Percentiles rank a stretch among this genome's conserved stretches.
Evolutionary conservation across 2,888 invertebrate species (phyloP).

Genomic region (Eupithecia subumbrata): DNA sequence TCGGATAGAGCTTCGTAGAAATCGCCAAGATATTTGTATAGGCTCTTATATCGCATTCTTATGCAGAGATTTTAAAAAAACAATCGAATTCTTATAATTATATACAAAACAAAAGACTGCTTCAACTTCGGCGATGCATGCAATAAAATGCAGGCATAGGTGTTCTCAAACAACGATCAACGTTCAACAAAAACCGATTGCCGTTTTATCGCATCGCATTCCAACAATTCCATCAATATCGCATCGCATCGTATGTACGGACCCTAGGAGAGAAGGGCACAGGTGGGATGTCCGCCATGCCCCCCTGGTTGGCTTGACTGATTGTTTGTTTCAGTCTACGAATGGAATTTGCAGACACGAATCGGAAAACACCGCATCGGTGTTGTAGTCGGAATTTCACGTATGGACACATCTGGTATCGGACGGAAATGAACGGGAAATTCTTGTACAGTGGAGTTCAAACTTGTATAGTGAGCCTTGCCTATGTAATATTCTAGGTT

Average conservation of each 20-base stretch:
- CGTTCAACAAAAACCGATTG: neutral
- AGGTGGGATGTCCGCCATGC: conserved; percentile 55
- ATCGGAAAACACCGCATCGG: conserved; percentile 13
- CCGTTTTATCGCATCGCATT: neutral
- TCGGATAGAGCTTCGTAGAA: too few relatives aligned
- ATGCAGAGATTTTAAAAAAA: too few relatives aligned
- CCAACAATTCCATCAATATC: conserved; percentile 5
- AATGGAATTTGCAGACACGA: conserved; percentile 28
- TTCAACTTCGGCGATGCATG: neutral
- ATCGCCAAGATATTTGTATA: too few relatives aligned
- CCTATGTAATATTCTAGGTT: neutral
- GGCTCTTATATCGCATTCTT: too few relatives aligned
- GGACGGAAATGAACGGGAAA: neutral
- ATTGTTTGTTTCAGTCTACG: conserved; percentile 70
- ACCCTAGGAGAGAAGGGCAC: conserved; percentile 51
- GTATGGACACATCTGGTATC: neutral
- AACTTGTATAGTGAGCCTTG: neutral
- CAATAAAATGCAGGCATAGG: neutral
- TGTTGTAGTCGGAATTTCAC: conserved; percentile 7
- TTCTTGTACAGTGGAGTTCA: neutral
- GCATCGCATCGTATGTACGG: conserved; percentile 19
- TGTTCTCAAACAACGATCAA: neutral
- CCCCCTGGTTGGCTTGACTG: conserved; percentile 63
- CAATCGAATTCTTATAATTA: too few relatives aligned
- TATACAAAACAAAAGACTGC: too few relatives aligned